Evolutionary conservation across 2,888 invertebrate genomes (phyloP), one percentile per base, ranked within the genome.

Genomic region (Tinea trinotella): DNA sequence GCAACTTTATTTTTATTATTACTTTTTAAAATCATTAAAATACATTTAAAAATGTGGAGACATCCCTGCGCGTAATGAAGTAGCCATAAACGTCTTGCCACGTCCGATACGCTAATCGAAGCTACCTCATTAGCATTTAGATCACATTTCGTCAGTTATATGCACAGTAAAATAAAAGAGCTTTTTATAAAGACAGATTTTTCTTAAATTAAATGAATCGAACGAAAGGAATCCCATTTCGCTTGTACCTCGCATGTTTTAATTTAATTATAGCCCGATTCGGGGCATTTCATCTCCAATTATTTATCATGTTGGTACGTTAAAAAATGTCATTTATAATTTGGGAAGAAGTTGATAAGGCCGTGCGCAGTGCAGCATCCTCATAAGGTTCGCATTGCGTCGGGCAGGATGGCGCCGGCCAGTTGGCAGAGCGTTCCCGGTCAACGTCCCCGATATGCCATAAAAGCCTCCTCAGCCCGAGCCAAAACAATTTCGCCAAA

Each of bases 401-500:
- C 76, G 76, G 78, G 60, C 78, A 72, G 68, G 70, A 64, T 64
- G 84, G 85, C 85, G 85, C 84, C 85, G 74, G 74, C 70, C 66
- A 74, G 75, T 84, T 85, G 85, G 85, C 85, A 84, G 64, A 62
- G 68, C 67, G 35, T 49, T 24, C 69, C 76, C 83, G 83, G 83
- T 84, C 84, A 84, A 73, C 73, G 81, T 83, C 71, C 83, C 69
- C 69, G 50, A 60, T 66, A 62, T 68, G 68, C 73, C 69, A 82
- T 82, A 82, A 84, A 82, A 80, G 81, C 81, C 82, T 82, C 68
- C 67, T 66, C 70, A 73, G 44, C 66, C 63, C 61, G 66, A 67
- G 69, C 85, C 85, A 84, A 84, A 83, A 82, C 83, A 83, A 84
- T 85, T 85, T 79, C 71, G 70, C 76, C 78, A 76, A 83, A 81